A percentile compares a stretch with the other conserved stretches of the same genome.
phyloP scores from a whole-genome alignment of 2,888 invertebrate genomes.

The Tineola bisselliella region DNA sequence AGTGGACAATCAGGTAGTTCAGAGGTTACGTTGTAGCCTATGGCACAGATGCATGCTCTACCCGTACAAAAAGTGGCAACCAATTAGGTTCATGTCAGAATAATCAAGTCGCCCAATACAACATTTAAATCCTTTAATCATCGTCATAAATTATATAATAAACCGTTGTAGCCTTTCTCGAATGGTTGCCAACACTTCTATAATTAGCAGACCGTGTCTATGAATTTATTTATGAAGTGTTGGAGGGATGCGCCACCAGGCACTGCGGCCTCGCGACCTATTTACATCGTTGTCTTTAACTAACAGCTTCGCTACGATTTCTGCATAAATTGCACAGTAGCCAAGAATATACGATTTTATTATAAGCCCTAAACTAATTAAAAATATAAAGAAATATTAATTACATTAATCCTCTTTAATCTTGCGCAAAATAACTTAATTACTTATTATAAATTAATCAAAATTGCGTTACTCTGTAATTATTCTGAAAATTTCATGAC shows the following conservation, averaged over 20 bases:
- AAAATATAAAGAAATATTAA: no score
- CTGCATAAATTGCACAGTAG: background rate
- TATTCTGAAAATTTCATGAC: background rate
- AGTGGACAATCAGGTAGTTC: no score
- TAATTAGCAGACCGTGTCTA: slow-evolving; percentile 39
- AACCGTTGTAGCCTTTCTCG: background rate
- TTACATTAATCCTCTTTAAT: no score
- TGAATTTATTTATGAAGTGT: slow-evolving; percentile 37
- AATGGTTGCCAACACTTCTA: slow-evolving; percentile 20
- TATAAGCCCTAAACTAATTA: no score
- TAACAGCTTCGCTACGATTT: background rate
- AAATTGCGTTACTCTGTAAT: background rate
- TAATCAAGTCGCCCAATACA: no score
- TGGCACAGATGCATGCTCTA: no score
- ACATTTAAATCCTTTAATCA: no score
- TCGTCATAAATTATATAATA: no score
- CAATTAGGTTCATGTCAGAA: no score
- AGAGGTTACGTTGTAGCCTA: no score
- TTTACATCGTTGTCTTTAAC: slow-evolving; percentile 5
- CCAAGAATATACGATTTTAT: background rate
- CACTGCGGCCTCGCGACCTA: slow-evolving; percentile 41
- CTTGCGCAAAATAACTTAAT: no score
- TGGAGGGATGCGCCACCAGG: slow-evolving; percentile 33
- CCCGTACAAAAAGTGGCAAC: no score
- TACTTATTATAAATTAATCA: background rate